Percentiles rank a stretch among this genome's conserved stretches.
Conservation (phyloP, 2,797 vertebrate species). For the Apogon talboti region DNA sequence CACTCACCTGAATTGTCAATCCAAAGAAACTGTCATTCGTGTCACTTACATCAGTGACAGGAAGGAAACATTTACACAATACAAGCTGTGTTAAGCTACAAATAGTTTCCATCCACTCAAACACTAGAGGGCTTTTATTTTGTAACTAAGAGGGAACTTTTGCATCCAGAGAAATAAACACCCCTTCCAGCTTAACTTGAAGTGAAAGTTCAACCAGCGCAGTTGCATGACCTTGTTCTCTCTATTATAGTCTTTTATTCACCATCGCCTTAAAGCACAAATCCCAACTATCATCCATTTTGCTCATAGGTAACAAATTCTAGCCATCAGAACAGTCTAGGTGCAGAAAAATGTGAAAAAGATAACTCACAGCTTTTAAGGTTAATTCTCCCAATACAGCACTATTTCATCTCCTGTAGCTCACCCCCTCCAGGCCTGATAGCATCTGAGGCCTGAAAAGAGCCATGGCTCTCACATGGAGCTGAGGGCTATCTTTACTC, state of each 20-base stretch:
- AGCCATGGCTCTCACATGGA: constrained; percentile 17
- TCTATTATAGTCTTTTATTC: not conserved
- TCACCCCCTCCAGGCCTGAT: constrained; percentile 8
- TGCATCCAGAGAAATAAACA: no score
- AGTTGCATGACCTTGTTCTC: not conserved
- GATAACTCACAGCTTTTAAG: constrained; percentile 15
- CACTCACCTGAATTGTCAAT: no score
- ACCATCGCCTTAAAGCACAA: not conserved
- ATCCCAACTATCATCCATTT: not conserved
- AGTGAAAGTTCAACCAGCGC: no score
- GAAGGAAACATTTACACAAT: no score
- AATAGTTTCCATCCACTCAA: no score
- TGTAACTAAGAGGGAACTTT: no score
- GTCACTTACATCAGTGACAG: no score
- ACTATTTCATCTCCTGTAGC: constrained; percentile 26
- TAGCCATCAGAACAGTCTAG: not conserved
- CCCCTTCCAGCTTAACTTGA: no score
- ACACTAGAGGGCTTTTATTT: no score
- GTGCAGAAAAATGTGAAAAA: constrained; percentile 22
- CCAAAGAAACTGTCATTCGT: no score
- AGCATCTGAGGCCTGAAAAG: constrained; percentile 20
- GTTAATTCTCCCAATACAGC: constrained; percentile 23
- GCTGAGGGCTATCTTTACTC: constrained; percentile 27
- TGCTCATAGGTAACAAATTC: constrained; percentile 1
- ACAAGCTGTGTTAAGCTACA: no score